Evolutionary conservation across 2,113 vertebrate genomes (phyloP).

Genomic region (Aptenodytes patagonicus): DNA sequence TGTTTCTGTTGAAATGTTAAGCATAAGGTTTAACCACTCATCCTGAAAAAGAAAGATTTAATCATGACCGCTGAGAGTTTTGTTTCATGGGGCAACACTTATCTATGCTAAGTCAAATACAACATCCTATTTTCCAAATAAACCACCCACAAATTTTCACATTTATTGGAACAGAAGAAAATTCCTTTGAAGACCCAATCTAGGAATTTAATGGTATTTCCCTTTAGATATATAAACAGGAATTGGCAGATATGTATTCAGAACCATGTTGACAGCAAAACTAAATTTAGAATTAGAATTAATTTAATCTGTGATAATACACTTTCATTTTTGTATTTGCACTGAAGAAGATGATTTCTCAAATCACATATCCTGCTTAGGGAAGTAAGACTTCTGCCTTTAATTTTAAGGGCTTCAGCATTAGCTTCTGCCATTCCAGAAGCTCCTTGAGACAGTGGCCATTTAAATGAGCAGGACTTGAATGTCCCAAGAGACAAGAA

Average conservation of each 20-base stretch:
- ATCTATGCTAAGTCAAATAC: neutral
- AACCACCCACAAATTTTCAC: neutral
- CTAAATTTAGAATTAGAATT: neutral
- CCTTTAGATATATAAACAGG: neutral
- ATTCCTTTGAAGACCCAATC: neutral
- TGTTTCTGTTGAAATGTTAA: neutral
- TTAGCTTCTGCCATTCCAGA: neutral
- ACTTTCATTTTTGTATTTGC: neutral
- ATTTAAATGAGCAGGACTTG: neutral
- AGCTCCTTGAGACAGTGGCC: neutral
- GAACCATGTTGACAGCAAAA: neutral
- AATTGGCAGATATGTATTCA: neutral
- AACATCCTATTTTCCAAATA: neutral
- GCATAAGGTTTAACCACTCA: neutral
- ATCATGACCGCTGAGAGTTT: neutral
- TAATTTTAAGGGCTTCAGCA: neutral
- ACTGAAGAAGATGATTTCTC: neutral
- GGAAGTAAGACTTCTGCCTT: neutral
- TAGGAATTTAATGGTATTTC: neutral
- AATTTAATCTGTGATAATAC: neutral
- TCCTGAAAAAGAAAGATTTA: neutral
- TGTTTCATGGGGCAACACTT: neutral
- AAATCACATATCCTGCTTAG: neutral
- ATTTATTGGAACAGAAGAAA: neutral
- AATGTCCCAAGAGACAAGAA: neutral